phyloP scores from a whole-genome alignment of 1,140 invertebrate genomes.

The Drosophila micromelanica region DNA sequence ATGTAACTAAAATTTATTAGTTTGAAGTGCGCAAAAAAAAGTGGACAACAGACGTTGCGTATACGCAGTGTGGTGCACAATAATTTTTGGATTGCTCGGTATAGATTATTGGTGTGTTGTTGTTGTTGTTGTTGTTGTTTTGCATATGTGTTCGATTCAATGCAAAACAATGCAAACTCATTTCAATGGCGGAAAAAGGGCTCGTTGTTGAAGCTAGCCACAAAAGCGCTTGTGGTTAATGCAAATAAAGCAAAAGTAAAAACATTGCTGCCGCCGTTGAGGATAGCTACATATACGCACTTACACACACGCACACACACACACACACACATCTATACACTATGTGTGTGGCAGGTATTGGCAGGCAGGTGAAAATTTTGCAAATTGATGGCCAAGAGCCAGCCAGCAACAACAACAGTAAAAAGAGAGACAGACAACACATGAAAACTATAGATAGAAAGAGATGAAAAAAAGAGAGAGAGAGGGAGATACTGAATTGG shows the following conservation, averaged over 20 bases:
- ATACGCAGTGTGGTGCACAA: conserved; percentile 27
- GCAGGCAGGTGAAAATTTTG: conserved; percentile 41
- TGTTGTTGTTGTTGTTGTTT: conserved; percentile 16
- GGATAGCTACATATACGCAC: background rate
- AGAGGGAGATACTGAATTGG: background rate
- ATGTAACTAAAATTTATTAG: background rate
- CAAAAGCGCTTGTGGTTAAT: conserved; percentile 45
- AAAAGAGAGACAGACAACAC: background rate
- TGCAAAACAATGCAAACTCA: no score
- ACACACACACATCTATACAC: no score
- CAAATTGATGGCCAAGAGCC: conserved; percentile 48
- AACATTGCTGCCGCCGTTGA: conserved; percentile 22
- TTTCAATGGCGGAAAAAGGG: background rate
- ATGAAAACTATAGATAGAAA: background rate
- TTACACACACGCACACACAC: conserved; percentile 2
- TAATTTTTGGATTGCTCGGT: conserved; percentile 36
- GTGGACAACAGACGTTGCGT: conserved; percentile 25
- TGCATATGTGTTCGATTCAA: conserved; percentile 1
- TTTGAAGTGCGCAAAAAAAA: conserved; percentile 5
- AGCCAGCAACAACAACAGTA: conserved; percentile 8
- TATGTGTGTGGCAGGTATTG: no score
- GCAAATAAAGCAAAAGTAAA: conserved; percentile 51
- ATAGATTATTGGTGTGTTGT: conserved; percentile 23
- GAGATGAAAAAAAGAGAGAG: background rate
- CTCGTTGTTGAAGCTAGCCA: background rate